Evolutionary conservation across 2,888 invertebrate species (phyloP).

Genomic region (Aquatica leii): DNA sequence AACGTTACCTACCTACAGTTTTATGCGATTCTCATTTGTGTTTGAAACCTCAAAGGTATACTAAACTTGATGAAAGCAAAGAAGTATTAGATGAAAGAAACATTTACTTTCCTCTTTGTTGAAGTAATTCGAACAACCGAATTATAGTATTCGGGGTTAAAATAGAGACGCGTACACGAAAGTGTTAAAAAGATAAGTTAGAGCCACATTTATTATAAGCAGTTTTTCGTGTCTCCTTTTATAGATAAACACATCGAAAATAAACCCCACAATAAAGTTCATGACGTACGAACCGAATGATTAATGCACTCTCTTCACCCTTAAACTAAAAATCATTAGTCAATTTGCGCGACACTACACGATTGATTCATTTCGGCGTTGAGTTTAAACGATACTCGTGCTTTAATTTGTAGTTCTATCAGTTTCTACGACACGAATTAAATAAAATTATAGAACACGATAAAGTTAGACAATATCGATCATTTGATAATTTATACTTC

Average conservation of each 20-base stretch:
- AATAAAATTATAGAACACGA: not conserved
- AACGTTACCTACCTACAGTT: not conserved
- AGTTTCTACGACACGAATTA: not conserved
- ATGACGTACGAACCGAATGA: constrained; percentile 17
- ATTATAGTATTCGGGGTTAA: not conserved
- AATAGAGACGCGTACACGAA: too few relatives aligned
- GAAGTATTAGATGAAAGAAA: not conserved
- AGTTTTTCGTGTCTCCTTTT: too few relatives aligned
- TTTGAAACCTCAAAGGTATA: not conserved
- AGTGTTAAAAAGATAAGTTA: too few relatives aligned
- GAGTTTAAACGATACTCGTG: constrained; percentile 3
- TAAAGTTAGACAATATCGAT: constrained; percentile 1
- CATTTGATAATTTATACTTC: constrained; percentile 4
- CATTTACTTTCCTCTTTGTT: not conserved
- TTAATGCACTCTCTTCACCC: constrained; percentile 7
- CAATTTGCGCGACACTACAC: constrained; percentile 11
- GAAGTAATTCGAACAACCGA: not conserved
- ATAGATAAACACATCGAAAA: too few relatives aligned
- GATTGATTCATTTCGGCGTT: constrained; percentile 17
- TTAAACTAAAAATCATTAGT: constrained; percentile 20
- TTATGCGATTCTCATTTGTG: not conserved
- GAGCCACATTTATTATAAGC: too few relatives aligned
- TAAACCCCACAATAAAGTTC: constrained; percentile 4
- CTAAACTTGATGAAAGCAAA: constrained; percentile 6
- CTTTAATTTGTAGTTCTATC: constrained; percentile 1